Conservation (phyloP, 2,888 invertebrate genomes). For the Hybos culiciformis region DNA sequence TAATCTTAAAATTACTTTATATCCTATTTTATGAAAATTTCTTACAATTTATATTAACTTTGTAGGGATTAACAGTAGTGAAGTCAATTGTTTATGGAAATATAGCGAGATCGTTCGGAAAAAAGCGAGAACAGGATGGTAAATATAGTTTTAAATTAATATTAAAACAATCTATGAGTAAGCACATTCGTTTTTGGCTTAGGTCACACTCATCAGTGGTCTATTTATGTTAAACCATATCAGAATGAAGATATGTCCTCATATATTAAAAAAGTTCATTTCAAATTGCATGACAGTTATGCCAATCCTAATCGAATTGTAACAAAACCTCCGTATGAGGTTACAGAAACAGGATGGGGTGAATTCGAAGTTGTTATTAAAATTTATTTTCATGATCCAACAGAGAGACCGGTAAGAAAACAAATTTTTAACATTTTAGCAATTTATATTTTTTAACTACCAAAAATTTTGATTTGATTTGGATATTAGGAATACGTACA, state of each 20-base stretch:
- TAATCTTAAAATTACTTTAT: background rate
- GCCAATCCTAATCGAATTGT: slow-evolving; percentile 86
- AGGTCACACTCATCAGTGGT: slow-evolving; percentile 99
- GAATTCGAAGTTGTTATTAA: slow-evolving; percentile 98
- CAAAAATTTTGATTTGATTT: too few relatives aligned
- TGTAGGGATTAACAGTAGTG: slow-evolving; percentile 70
- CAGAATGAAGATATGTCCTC: slow-evolving; percentile 85
- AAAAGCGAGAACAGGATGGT: slow-evolving; percentile 93
- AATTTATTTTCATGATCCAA: slow-evolving; percentile 92
- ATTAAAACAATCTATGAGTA: too few relatives aligned
- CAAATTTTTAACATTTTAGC: too few relatives aligned
- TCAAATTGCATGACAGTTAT: slow-evolving; percentile 96
- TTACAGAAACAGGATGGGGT: slow-evolving; percentile 98
- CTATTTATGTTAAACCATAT: slow-evolving; percentile 89
- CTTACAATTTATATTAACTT: slow-evolving; percentile 15
- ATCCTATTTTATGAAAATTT: background rate
- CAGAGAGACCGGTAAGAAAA: slow-evolving; percentile 77
- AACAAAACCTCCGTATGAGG: slow-evolving; percentile 90
- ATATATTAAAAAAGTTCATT: slow-evolving; percentile 91
- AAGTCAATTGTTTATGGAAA: slow-evolving; percentile 97
- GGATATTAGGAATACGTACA: too few relatives aligned
- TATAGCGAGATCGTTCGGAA: slow-evolving; percentile 87
- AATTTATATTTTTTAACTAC: too few relatives aligned
- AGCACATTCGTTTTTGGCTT: too few relatives aligned
- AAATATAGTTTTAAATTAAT: too few relatives aligned